A percentile compares a stretch with the other conserved stretches of the same genome.
Conservation (phyloP, 2,888 invertebrate species). For the Standfussiana lucernea region DNA sequence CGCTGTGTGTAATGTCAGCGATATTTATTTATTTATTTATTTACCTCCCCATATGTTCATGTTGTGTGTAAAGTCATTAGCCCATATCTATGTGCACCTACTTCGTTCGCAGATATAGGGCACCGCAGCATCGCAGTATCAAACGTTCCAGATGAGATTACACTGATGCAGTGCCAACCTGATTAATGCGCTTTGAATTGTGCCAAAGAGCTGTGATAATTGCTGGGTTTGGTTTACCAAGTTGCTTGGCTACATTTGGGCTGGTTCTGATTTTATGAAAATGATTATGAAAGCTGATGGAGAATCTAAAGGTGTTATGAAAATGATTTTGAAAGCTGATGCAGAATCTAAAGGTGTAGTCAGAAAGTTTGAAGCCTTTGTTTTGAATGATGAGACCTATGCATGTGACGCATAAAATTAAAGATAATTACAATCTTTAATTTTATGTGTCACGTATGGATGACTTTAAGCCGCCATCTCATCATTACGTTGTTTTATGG, state of each 20-base stretch:
- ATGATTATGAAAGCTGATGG: background rate
- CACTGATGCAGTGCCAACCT: slow-evolving; percentile 53
- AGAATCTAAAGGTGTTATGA: background rate
- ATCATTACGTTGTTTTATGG: too few relatives aligned
- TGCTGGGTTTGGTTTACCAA: slow-evolving; percentile 30
- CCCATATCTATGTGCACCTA: slow-evolving; percentile 11
- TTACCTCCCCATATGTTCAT: background rate
- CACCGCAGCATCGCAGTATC: slow-evolving; percentile 30
- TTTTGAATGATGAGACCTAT: too few relatives aligned
- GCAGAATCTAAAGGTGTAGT: background rate
- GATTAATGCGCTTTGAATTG: slow-evolving; percentile 57
- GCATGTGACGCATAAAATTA: too few relatives aligned
- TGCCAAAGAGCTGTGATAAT: slow-evolving; percentile 46
- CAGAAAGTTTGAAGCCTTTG: background rate
- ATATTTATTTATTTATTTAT: too few relatives aligned
- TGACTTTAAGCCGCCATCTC: too few relatives aligned
- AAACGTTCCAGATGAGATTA: slow-evolving; percentile 55
- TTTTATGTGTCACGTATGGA: too few relatives aligned
- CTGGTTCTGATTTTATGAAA: slow-evolving; percentile 17
- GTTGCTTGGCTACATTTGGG: slow-evolving; percentile 22
- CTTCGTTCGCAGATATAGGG: slow-evolving; percentile 6
- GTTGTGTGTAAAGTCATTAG: slow-evolving; percentile 45
- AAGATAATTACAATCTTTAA: too few relatives aligned
- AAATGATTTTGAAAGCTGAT: background rate
- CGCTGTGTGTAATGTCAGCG: too few relatives aligned